Conservation (phyloP, 2,113 vertebrate genomes). For the Dicaeum eximium region DNA sequence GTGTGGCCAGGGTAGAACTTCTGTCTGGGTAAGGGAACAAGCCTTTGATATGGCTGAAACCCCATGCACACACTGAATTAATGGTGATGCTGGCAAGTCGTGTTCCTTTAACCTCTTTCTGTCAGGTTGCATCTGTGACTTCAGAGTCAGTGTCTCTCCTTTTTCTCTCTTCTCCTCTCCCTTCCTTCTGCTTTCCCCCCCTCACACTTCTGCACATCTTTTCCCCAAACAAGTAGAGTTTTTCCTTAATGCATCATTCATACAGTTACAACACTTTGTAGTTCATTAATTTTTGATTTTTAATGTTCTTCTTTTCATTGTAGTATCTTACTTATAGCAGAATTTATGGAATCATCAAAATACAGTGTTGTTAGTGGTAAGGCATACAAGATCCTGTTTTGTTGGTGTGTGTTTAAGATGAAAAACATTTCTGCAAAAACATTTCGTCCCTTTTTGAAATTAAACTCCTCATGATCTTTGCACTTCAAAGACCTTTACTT, state of each 20-base stretch:
- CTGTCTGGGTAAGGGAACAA: neutral
- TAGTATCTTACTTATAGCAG: slow-evolving; percentile 13
- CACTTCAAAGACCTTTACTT: neutral
- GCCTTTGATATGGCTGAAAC: neutral
- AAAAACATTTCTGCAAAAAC: neutral
- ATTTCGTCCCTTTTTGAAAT: neutral
- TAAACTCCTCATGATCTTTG: neutral
- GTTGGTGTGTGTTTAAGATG: neutral
- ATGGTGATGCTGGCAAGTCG: neutral
- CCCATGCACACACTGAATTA: rapidly evolving
- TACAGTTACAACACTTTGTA: neutral
- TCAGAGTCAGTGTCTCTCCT: neutral
- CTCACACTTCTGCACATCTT: neutral
- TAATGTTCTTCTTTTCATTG: neutral
- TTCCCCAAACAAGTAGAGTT: neutral
- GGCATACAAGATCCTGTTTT: neutral
- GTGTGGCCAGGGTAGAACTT: neutral
- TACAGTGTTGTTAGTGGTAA: neutral
- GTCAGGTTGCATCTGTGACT: neutral
- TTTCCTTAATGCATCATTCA: neutral
- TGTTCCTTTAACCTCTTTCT: neutral
- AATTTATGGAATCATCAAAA: neutral
- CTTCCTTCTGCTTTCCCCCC: neutral
- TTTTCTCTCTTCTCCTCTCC: neutral
- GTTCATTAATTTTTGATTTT: neutral